Evolutionary conservation across 2,113 vertebrate species (phyloP), one percentile per base, ranked within the genome.

Genomic region (Pomatostomus ruficeps): DNA sequence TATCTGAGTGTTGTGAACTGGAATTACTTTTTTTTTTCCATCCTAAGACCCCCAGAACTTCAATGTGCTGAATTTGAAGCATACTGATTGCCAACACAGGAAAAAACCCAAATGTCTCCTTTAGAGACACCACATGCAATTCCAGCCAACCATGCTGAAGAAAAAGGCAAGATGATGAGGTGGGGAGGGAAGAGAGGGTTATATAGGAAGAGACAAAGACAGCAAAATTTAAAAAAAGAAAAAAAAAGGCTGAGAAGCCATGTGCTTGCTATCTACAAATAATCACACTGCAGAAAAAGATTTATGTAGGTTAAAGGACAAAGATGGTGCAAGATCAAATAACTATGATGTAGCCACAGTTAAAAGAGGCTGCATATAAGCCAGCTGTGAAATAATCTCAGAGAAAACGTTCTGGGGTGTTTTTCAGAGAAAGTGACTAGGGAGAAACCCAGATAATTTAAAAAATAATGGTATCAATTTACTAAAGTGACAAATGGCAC

Each of bases 91-190:
- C 33, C 67, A 74, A 42, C 35, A 62, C 5, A n/a, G 38, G 11
- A n/a, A 43, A 62, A 58, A 58, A 1, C 0, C 0, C 1, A 12
- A 66, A 18, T 3, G 1, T 5, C 8, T 16, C 73, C 31, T 54
- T 91, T 76, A 48, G 46, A 89, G 24, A 42, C 6, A 83, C 22
- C 36, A 12, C 16, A 17, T 46, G 51, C 35, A 66, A 54, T 62
- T 12, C 25, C 51, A 82, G 45, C 38, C 70, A 89, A 51, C 7
- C 31, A 48, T 8, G 7, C 33, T 66, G 18, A 88, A 96, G 31
- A 40, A 78, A 81, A 91, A 63, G 9, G 43, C 75, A 73, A 65
- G 51, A 25, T 13, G 8, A 17, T 18, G 11, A 7, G 14, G 6
- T 3, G 20, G 11, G 43, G 16, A 68, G 17, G 19, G 31, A 65